Conservation (phyloP, 2,888 invertebrate genomes). For the Cheilosia urbana region DNA sequence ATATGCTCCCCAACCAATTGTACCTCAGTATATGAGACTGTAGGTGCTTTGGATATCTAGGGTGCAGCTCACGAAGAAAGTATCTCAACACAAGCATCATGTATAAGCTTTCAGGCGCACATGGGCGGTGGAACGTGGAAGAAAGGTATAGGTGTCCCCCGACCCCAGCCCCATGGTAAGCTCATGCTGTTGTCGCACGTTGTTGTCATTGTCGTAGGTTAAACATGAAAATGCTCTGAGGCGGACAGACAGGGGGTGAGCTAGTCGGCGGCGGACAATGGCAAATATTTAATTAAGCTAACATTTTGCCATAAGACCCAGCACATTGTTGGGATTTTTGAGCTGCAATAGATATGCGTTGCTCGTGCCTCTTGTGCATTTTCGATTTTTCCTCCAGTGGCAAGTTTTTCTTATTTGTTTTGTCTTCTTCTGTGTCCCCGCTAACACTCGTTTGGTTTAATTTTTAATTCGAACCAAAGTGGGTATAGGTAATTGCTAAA, state of each 20-base stretch:
- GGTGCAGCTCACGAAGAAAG: conserved; percentile 53
- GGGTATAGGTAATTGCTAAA: conserved; percentile 51
- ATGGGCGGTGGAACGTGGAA: conserved; percentile 22
- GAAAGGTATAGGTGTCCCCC: conserved; percentile 2
- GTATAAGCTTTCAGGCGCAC: conserved; percentile 33
- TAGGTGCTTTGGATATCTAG: conserved; percentile 59
- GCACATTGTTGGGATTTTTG: conserved; percentile 60
- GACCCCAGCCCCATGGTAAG: neutral
- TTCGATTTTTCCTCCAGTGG: conserved; percentile 31
- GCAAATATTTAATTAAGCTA: conserved; percentile 73
- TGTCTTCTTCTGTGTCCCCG: neutral
- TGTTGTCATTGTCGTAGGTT: conserved; percentile 14
- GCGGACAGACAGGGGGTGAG: neutral
- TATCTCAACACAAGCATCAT: conserved; percentile 30
- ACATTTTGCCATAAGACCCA: conserved; percentile 69
- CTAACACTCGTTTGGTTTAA: conserved; percentile 14
- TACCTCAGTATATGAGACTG: conserved; percentile 44
- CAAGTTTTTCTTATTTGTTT: neutral
- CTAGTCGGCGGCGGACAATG: conserved; percentile 21
- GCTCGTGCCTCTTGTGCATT: conserved; percentile 54
- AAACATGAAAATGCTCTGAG: neutral
- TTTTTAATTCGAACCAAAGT: conserved; percentile 35
- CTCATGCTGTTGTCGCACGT: conserved; percentile 9
- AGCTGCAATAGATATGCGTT: conserved; percentile 66
- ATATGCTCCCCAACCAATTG: conserved; percentile 71